Evolutionary conservation across 2,888 invertebrate species (phyloP).

Genomic region (Tethea ocularis): DNA sequence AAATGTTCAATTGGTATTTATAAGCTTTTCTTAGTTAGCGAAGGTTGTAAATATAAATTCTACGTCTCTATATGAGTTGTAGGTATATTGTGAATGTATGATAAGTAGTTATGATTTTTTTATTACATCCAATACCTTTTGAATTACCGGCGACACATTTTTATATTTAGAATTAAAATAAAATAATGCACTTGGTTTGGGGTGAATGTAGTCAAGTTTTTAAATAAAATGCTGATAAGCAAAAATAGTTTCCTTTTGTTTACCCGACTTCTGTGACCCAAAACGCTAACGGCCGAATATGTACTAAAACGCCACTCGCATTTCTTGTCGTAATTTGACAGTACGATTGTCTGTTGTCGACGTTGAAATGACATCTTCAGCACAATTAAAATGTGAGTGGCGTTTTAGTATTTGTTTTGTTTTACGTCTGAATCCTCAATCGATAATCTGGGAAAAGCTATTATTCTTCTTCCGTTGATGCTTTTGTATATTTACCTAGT

Average conservation of each 20-base stretch:
- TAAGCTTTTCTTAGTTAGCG: neutral
- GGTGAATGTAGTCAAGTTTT: slow-evolving; percentile 78
- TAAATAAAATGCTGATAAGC: slow-evolving; percentile 69
- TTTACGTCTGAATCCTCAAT: no score
- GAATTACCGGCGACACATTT: slow-evolving; percentile 39
- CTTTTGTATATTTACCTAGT: no score
- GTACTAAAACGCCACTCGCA: no score
- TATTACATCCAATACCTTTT: slow-evolving; percentile 24
- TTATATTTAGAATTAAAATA: slow-evolving; percentile 51
- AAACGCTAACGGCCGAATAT: no score
- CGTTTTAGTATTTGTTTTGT: no score
- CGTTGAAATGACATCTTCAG: no score
- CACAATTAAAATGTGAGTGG: no score
- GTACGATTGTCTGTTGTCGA: no score
- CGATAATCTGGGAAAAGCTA: no score
- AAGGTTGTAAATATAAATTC: neutral
- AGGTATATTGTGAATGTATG: neutral
- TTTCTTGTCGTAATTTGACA: no score
- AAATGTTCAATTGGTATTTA: neutral
- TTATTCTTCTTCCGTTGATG: no score
- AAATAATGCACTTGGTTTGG: slow-evolving; percentile 79
- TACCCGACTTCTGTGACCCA: neutral
- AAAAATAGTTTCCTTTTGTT: slow-evolving; percentile 20
- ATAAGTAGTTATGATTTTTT: slow-evolving; percentile 15
- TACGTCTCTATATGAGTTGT: neutral